A percentile compares a stretch with the other conserved stretches of the same genome.
These are phyloP conservation scores for Siniperca knerii DNA, from an alignment of 2,113 vertebrate genomes.

Conservation along the genomic window DNA sequence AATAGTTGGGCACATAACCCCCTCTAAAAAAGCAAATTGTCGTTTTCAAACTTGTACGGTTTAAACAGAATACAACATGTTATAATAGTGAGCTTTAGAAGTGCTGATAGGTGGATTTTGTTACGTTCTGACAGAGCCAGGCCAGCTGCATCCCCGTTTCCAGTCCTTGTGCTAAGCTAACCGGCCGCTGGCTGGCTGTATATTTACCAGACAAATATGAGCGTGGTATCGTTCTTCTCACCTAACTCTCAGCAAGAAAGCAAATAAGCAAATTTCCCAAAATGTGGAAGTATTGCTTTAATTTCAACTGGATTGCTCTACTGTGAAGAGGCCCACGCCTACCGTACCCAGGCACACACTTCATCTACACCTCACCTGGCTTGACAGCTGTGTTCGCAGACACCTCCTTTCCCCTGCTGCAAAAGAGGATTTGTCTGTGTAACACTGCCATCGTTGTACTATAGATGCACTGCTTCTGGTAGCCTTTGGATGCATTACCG, in stretches of 20 bases:
- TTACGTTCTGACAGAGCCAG: neutral
- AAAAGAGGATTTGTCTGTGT: neutral
- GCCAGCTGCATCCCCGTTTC: neutral
- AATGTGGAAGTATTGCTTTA: constrained; percentile 5
- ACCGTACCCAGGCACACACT: constrained; percentile 9
- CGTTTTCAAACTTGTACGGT: neutral
- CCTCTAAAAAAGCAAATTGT: no score
- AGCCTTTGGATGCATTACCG: neutral
- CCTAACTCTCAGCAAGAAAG: neutral
- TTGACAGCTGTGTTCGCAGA: constrained; percentile 58
- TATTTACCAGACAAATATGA: neutral
- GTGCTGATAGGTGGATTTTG: neutral
- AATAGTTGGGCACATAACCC: neutral
- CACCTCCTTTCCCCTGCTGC: constrained; percentile 60
- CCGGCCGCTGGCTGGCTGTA: no score
- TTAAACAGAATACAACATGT: neutral
- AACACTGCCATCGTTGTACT: neutral
- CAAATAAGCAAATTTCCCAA: no score
- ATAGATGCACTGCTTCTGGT: no score
- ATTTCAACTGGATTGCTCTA: neutral
- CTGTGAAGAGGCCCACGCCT: neutral
- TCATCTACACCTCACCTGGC: constrained; percentile 46
- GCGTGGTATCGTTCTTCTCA: neutral
- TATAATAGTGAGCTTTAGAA: neutral
- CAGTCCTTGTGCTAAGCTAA: neutral